Percentiles rank a stretch among this genome's conserved stretches.
Conservation (phyloP, 2,113 vertebrate genomes). For the Engystomops pustulosus region DNA sequence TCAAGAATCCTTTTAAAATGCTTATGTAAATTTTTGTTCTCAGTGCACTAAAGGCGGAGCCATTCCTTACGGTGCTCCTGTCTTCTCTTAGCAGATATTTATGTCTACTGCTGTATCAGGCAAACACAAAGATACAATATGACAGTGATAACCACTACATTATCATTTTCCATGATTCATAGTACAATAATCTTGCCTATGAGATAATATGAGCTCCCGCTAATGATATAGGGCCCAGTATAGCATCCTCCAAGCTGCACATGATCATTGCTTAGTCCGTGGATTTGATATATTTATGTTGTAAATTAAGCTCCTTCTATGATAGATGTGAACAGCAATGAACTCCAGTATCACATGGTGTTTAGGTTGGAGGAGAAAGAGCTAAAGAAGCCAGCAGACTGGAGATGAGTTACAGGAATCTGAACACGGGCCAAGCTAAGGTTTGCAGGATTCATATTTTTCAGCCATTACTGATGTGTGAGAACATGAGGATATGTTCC, state of each 20-base stretch:
- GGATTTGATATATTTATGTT: constrained; percentile 18
- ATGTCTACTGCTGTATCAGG: too few species aligned
- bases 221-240: too few species aligned
- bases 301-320: not conserved
- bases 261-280: not conserved
- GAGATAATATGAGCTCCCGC: too few species aligned
- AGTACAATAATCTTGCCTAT: too few species aligned
- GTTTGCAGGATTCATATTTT: constrained; percentile 8
- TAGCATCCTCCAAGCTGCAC: not conserved
- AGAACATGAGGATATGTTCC: not conserved
- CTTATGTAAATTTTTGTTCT: too few species aligned
- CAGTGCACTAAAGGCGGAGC: too few species aligned
- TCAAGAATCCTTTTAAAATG: too few species aligned
- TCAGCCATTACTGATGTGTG: not conserved
- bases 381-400: not conserved
- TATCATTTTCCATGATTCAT: too few species aligned
- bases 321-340: constrained; percentile 6
- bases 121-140: too few species aligned
- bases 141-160: too few species aligned
- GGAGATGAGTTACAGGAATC: not conserved
- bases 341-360: not conserved
- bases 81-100: too few species aligned
- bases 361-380: constrained; percentile 11
- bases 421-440: not conserved
- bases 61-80: too few species aligned